Percentiles rank a stretch among this genome's conserved stretches.
phyloP scores from a whole-genome alignment of 2,797 vertebrate genomes.

The Euthynnus affinis region DNA sequence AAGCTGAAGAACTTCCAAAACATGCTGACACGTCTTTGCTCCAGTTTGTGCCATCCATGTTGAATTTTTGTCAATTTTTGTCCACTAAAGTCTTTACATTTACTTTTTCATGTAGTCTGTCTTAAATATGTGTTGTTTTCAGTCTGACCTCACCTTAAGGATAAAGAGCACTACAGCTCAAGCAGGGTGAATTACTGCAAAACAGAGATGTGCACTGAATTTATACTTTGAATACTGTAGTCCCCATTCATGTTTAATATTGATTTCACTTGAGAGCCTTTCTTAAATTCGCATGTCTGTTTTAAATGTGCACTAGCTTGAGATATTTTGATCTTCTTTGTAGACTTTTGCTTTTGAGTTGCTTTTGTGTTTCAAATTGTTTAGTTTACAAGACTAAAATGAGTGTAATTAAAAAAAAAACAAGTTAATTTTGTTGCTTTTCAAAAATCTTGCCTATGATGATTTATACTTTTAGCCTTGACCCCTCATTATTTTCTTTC shows the following conservation, averaged over 20 bases:
- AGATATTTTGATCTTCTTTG: too few species aligned
- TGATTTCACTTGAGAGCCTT: not conserved
- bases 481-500: slow-evolving; percentile 26
- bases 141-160: too few species aligned
- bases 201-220: too few species aligned
- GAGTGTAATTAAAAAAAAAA: too few species aligned
- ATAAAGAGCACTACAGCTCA: too few species aligned
- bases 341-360: not conserved
- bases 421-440: too few species aligned
- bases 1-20: too few species aligned
- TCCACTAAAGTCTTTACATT: too few species aligned
- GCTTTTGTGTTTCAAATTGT: not conserved
- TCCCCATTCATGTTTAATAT: not conserved
- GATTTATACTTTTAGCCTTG: not conserved
- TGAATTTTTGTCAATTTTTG: not conserved
- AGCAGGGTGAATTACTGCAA: too few species aligned
- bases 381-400: not conserved
- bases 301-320: too few species aligned
- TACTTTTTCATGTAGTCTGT: too few species aligned
- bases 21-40: not conserved
- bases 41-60: not conserved
- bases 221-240: not conserved
- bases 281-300: not conserved
- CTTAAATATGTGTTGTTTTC: too few species aligned
- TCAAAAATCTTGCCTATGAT: not conserved